Base-by-base conservation (phyloP, 1,140 invertebrate genomes). In the Acromyrmex heyeri region DNA sequence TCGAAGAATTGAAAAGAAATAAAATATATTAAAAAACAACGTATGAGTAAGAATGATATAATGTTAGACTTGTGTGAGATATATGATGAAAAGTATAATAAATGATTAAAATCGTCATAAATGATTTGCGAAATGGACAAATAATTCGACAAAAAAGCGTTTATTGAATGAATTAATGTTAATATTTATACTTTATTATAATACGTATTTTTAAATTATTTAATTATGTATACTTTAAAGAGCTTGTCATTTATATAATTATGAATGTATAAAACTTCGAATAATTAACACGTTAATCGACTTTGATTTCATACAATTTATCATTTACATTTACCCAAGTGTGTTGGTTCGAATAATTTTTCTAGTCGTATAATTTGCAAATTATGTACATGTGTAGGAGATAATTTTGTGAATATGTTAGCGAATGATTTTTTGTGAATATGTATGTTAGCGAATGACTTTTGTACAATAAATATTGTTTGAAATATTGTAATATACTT, bases 381-480 rank as follows among this genome's bases (percentile, higher is more conserved):
- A 44, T 72, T 81, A 38, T 70, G 34, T 48, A 21, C 21, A 38
- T 70, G 50, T 30, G 77, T 34, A 79, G 12, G 3, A n/a, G 10
- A 73, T 73, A 44, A 50, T 73, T 82, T 73, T 34, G 55, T 73
- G 38, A 61, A 30, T 61, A 48, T 73, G 67, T 82, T 82, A 82
- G 53, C 6, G 18, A 14, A 70, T 81, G 53, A 82, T 24, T 82
- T 73, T 82, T 82, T 34, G 38, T 72, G 34, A 61, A 30, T 59
- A 48, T 59, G 67, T 82, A 48, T 72, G 67, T 82, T 82, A 82
- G 53, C 5, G 16, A 7, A 70, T 81, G 21, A 81, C 34, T 82
- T 82, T 82, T 82, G 59, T 82, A 82, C 38, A 82, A 82, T 82
- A 73, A 82, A 82, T 27, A 59, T 82, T 73, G 30, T 73, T 73